Evolutionary conservation across 2,888 invertebrate species (phyloP), one percentile per base, ranked within the genome.

Genomic region (Metacarcinus magister): DNA sequence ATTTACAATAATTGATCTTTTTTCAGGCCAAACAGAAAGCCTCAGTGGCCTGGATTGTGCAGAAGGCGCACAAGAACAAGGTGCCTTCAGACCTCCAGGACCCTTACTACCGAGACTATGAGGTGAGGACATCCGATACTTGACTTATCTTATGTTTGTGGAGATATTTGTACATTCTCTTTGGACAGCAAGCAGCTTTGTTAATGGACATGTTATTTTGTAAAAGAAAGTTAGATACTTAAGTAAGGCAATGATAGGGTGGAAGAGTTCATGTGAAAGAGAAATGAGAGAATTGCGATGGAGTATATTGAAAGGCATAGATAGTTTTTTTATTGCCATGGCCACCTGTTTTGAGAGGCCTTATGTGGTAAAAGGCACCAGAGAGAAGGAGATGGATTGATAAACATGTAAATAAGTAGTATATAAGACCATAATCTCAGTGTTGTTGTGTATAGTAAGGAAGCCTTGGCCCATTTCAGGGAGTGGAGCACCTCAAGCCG

Each of bases 41-140:
- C 98, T 99, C 98, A 99, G 98, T 99, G 97, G 99, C 99, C 98
- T 99, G 99, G 99, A 98, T 99, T 97, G 98, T 99, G 97, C 99
- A 99, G 97, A 99, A 99, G 98, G 99, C 99, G 97, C 99, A 99
- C 98, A 99, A 99, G 98, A 99, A 99, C 98, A 97, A 98, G 98
- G 99, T 98, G 98, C 99, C 99, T 97, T 98, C 99, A 97, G 99
- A 99, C 98, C 98, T 99, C 97, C 98, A 98, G 97, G 99, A 99
- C 98, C 99, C 99, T 96, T 99, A 99, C 98, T 99, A 99, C 98
- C 98, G 98, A 97, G 99, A 99, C 98, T 99, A 99, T 98, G 99
- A 99, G 98, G 99, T 99, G 97, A 98, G 97, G 97, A 10, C 44
- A 60, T 23, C 0, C 0, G 60, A 3, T 54, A 5, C 39, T 39